phyloP scores from a whole-genome alignment of 2,888 invertebrate species.

The Tachystola acroxantha region DNA sequence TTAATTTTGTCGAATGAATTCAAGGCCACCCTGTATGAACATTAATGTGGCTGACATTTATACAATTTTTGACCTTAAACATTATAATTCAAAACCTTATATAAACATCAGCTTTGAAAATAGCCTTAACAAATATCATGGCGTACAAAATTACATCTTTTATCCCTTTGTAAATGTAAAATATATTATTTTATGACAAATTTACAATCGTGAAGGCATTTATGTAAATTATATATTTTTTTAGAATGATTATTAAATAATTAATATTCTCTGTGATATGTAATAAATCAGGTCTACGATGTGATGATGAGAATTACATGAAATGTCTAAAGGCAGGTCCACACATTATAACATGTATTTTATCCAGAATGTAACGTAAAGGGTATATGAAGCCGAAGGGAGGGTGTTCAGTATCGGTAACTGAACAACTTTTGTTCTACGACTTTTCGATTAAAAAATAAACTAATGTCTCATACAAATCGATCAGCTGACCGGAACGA shows the following conservation, averaged over 20 bases:
- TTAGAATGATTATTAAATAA: constrained; percentile 1
- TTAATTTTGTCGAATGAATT: no score
- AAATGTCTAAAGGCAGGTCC: neutral
- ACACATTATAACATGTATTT: no score
- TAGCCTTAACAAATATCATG: constrained; percentile 20
- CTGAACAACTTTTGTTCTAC: no score
- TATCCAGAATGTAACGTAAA: no score
- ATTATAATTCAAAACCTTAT: neutral
- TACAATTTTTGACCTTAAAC: neutral
- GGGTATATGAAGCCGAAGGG: no score
- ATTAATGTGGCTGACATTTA: constrained; percentile 1
- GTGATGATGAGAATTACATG: constrained; percentile 9
- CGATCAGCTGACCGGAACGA: no score
- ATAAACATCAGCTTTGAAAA: constrained; percentile 3
- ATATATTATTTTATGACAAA: constrained; percentile 28
- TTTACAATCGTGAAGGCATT: constrained; percentile 34
- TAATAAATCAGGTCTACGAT: constrained; percentile 35
- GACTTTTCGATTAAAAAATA: no score
- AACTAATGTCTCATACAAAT: no score
- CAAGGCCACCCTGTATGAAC: no score
- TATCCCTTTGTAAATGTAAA: constrained; percentile 33
- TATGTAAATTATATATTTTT: constrained; percentile 25
- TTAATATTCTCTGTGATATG: constrained; percentile 30
- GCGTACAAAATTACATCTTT: constrained; percentile 55
- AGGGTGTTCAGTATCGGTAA: no score